Conservation (phyloP, 30 jellyfish, hydroid and myxozoan species). For the Morbakka virulenta region DNA sequence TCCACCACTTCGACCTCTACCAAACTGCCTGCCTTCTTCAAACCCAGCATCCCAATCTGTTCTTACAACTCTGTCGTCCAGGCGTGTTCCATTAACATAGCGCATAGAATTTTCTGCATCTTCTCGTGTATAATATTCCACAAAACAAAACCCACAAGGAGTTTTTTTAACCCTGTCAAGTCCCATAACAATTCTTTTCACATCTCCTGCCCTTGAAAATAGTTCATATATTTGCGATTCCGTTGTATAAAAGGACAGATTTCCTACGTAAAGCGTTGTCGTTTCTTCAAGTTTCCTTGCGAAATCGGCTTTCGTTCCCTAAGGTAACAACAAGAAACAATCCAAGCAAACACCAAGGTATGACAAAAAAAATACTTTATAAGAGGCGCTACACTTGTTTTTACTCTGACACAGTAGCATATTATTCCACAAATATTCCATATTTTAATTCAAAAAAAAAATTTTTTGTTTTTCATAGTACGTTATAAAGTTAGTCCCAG, state of each 20-base stretch:
- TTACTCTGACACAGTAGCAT: too few species aligned
- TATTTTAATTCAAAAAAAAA: too few species aligned
- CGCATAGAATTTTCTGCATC: constrained; percentile 94
- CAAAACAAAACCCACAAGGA: constrained; percentile 99
- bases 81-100: constrained; percentile 83
- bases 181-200: constrained; percentile 89
- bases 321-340: neutral
- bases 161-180: constrained; percentile 86
- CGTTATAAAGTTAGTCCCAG: too few species aligned
- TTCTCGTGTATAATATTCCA: constrained; percentile 75
- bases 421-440: too few species aligned
- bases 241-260: constrained; percentile 84
- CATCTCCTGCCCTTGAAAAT: constrained; percentile 83
- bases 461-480: too few species aligned
- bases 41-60: constrained; percentile 99
- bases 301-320: constrained; percentile 90
- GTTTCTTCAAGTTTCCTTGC: constrained; percentile 75
- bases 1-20: constrained; percentile 99
- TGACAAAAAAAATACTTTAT: too few species aligned
- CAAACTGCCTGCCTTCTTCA: constrained; percentile 97
- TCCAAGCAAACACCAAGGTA: too few species aligned
- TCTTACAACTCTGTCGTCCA: constrained; percentile 90
- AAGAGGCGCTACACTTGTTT: too few species aligned
- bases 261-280: constrained; percentile 92
- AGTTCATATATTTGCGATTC: constrained; percentile 94